Conservation (phyloP, 2,797 vertebrate species). For the Enteromius trimaculatus region DNA sequence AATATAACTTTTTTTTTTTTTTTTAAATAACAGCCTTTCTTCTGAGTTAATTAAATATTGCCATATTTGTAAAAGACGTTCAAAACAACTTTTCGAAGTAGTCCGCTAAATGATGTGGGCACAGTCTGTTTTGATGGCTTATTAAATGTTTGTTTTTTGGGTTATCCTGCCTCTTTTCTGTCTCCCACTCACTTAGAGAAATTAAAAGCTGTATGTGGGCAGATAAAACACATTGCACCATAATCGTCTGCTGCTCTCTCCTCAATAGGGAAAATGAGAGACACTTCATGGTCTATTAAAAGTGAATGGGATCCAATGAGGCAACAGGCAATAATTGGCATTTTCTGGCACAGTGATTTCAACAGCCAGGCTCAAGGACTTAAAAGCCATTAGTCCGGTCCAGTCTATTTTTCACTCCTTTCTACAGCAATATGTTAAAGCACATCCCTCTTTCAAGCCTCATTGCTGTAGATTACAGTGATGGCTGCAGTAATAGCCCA, state of each 20-base stretch:
- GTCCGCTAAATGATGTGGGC: conserved; percentile 21
- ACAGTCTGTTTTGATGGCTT: conserved; percentile 34
- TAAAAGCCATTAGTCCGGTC: conserved; percentile 61
- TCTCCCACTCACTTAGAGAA: conserved; percentile 63
- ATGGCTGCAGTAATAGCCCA: conserved; percentile 35
- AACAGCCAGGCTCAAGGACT: conserved; percentile 67
- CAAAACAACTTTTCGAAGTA: conserved; percentile 13
- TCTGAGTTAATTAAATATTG: neutral
- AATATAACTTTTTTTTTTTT: neutral
- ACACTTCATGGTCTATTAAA: conserved; percentile 78
- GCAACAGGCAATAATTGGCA: conserved; percentile 74
- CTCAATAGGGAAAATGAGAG: conserved; percentile 72
- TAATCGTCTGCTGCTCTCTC: conserved; percentile 73
- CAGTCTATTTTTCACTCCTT: conserved; percentile 60
- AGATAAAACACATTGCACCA: conserved; percentile 70
- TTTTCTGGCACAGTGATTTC: conserved; percentile 63
- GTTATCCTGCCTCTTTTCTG: conserved; percentile 46
- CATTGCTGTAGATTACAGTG: conserved; percentile 56
- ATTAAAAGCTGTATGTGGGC: conserved; percentile 74
- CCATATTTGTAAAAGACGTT: conserved; percentile 18
- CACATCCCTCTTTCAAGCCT: conserved; percentile 58
- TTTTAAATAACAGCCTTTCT: neutral
- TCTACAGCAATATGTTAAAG: conserved; percentile 59
- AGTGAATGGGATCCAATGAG: conserved; percentile 74
- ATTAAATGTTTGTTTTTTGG: conserved; percentile 55